Percentiles rank a stretch among this genome's conserved stretches.
phyloP scores from a whole-genome alignment of 2,113 vertebrate species.

The Oncorhynchus tshawytscha region DNA sequence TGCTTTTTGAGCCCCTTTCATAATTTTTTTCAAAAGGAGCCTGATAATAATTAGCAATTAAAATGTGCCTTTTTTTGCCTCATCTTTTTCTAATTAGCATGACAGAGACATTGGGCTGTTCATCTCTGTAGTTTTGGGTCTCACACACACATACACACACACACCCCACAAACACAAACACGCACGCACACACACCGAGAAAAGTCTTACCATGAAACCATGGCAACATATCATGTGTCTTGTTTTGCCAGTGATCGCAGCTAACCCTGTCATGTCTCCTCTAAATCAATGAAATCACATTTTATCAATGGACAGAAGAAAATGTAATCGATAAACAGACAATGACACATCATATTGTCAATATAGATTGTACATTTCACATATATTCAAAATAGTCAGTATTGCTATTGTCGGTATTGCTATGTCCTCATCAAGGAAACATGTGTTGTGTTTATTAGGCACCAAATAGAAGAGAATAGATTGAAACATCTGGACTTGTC shows the following conservation, averaged over 20 bases:
- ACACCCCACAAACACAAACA: background rate
- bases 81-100: conserved; percentile 66
- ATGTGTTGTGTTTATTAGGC: no score
- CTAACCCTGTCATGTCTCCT: conserved; percentile 37
- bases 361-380: no score
- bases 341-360: no score
- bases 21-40: conserved; percentile 63
- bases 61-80: conserved; percentile 66
- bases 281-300: conserved; percentile 9
- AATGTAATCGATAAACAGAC: no score
- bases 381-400: background rate
- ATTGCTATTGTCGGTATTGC: no score
- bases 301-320: no score
- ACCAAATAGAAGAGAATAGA: no score
- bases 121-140: conserved; percentile 46
- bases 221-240: conserved; percentile 39
- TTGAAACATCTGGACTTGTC: no score
- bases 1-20: conserved; percentile 28
- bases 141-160: conserved; percentile 9
- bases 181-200: no score
- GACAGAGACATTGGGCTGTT: conserved; percentile 55
- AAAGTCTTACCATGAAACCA: conserved; percentile 25
- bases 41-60: conserved; percentile 76
- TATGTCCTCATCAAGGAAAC: no score
- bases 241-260: conserved; percentile 24